A percentile compares a stretch with the other conserved stretches of the same genome.
These are phyloP conservation scores for Clarias macrocephalus DNA, from an alignment of 2,113 vertebrate species.

Conservation along the genomic window DNA sequence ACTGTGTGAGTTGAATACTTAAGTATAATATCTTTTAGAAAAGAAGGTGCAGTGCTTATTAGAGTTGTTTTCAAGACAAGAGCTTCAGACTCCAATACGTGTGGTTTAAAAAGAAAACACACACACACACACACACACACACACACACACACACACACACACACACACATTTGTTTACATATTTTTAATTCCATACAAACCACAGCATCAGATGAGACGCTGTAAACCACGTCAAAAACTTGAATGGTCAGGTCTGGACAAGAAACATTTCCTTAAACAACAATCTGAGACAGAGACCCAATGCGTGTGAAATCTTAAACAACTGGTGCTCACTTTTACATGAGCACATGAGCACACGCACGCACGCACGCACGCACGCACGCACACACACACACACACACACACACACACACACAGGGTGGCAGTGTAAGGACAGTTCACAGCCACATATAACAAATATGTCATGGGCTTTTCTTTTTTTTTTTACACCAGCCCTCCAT, in stretches of 20 bases:
- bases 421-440: conserved; percentile 33
- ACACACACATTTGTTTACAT: conserved; percentile 7
- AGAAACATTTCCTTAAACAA: conserved; percentile 46
- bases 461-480: conserved; percentile 2
- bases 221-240: conserved; percentile 46
- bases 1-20: background rate
- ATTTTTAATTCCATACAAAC: conserved; percentile 65
- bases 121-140: background rate
- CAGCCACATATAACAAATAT: conserved; percentile 55
- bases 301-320: conserved; percentile 32
- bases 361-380: too few relatives aligned
- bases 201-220: conserved; percentile 60
- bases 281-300: conserved; percentile 16
- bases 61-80: conserved; percentile 16
- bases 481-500: background rate
- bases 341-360: too few relatives aligned
- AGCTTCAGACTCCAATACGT: background rate
- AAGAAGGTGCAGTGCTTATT: background rate
- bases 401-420: conserved; percentile 21
- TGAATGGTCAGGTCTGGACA: conserved; percentile 41
- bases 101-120: background rate
- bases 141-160: background rate
- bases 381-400: conserved; percentile 29
- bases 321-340: background rate
- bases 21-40: background rate